phyloP scores from a whole-genome alignment of 2,113 vertebrate genomes.

The Callospermophilus lateralis region DNA sequence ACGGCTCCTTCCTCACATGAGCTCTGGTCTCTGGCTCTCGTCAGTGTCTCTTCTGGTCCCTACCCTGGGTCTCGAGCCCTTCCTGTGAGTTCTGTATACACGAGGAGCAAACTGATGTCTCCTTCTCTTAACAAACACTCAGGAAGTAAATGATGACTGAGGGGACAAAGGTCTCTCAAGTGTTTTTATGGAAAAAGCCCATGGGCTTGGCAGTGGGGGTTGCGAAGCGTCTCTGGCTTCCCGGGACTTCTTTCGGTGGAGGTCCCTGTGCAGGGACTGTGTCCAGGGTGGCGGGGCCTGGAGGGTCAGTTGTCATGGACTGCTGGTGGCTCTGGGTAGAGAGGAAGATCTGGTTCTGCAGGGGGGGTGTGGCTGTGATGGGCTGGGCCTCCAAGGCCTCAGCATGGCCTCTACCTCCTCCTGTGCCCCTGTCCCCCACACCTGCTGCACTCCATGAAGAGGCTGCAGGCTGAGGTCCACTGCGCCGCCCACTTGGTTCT shows the following conservation, averaged over 20 bases:
- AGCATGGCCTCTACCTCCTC: too few species aligned
- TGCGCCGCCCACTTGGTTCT: fast-evolving
- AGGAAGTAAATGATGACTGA: not conserved
- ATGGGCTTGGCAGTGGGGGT: not conserved
- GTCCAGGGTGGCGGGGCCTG: not conserved
- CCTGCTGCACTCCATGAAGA: not conserved
- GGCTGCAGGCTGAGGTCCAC: not conserved
- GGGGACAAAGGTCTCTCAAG: not conserved
- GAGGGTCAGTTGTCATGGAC: not conserved
- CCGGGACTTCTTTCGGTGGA: not conserved
- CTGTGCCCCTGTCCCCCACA: too few species aligned
- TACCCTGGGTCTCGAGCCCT: not conserved
- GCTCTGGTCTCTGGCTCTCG: not conserved
- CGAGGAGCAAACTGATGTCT: not conserved
- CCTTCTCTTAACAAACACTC: not conserved
- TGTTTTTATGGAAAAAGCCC: not conserved
- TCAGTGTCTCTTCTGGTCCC: not conserved
- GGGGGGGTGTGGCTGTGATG: fast-evolving
- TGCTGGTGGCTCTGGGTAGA: not conserved
- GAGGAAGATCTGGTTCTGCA: not conserved
- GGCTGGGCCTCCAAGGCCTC: too few species aligned
- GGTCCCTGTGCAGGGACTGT: not conserved
- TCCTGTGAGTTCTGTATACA: not conserved
- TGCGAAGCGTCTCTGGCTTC: not conserved
- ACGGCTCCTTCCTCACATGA: not conserved